Base-by-base conservation (phyloP, 2,797 vertebrate species). In the Sciurus carolinensis region DNA sequence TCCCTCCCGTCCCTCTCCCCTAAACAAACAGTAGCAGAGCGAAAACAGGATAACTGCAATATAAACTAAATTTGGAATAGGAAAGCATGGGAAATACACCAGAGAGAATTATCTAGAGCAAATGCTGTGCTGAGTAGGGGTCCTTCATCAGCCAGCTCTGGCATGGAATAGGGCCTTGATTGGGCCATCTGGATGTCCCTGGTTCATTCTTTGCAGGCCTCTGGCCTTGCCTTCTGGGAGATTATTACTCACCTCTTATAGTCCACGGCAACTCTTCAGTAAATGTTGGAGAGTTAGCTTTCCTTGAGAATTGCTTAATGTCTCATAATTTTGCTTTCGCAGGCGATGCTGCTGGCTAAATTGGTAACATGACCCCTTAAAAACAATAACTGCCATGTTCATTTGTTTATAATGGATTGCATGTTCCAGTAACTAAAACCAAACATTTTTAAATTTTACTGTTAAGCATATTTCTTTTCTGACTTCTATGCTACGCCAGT, bases 401-500 rank as follows among this genome's bases (percentile, higher is more conserved):
- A 33, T 62, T 80, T 90, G 14, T 26, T 39, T 86, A 39, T 1
- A 36, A 12, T 50, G 0, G 22, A 28, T 82, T 73, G 28, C 26
- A n/a, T 52, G 2, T 57, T 94, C 22, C 2, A 72, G 42, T 83
- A 71, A 75, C 33, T 22, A 82, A 8, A 42, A 1, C 9, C 26
- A 39, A 47, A 59, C 18, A 59, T 62, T 39, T 67, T 73, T 47
- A 15, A 67, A 80, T 54, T 73, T 73, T 50, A 62, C 3, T 82
- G 14, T 81, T 88, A 75, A 88, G 4, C 4, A 44, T 59, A 18
- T 83, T 11, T 92, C 22, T 69, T 87, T 82, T 81, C 39, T 93
- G 30, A 85, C n/a, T 81, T 92, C 44, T 80, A 0, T 64, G 76
- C 4, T 76, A 4, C 79, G 79, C 39, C 26, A 50, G 71, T 86